Conservation (phyloP, 2,888 invertebrate genomes). For the Scrobipalpa atriplicella region DNA sequence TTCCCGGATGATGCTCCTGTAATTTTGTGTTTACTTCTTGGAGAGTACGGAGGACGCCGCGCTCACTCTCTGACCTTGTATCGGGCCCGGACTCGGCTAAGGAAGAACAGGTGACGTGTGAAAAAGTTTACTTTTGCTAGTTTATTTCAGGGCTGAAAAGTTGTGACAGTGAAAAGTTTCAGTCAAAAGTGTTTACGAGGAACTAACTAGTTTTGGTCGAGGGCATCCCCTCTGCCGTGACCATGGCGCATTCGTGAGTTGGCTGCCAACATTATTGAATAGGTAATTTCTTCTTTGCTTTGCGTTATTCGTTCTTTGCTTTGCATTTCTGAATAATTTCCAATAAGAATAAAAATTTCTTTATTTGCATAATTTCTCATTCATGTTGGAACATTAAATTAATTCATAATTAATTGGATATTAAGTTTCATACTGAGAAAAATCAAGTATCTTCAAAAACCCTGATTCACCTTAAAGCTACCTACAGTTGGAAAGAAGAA, state of each 20-base stretch:
- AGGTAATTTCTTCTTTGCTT: constrained; percentile 26
- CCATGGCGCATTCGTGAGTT: constrained; percentile 37
- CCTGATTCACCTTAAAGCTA: no score
- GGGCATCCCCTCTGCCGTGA: constrained; percentile 21
- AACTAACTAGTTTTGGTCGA: constrained; percentile 43
- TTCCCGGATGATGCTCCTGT: constrained; percentile 70
- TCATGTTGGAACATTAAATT: no score
- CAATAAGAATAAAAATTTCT: no score
- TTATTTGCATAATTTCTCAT: no score
- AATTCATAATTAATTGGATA: not conserved
- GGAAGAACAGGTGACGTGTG: constrained; percentile 63
- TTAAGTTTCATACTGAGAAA: no score
- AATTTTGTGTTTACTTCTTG: constrained; percentile 79
- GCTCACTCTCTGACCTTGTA: constrained; percentile 61
- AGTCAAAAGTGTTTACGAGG: constrained; percentile 63
- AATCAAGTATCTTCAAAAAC: no score
- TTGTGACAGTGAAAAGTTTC: constrained; percentile 74
- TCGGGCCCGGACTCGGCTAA: constrained; percentile 52
- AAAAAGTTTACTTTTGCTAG: constrained; percentile 66
- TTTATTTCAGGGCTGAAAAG: constrained; percentile 63
- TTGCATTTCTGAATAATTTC: not conserved
- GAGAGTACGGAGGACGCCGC: constrained; percentile 63
- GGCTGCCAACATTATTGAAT: constrained; percentile 28
- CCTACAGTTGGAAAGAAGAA: not conserved
- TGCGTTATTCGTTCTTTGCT: not conserved